Percentiles rank a stretch among this genome's conserved stretches.
Conservation (phyloP, 2,888 invertebrate species). For the Gonocerus acuteangulatus region DNA sequence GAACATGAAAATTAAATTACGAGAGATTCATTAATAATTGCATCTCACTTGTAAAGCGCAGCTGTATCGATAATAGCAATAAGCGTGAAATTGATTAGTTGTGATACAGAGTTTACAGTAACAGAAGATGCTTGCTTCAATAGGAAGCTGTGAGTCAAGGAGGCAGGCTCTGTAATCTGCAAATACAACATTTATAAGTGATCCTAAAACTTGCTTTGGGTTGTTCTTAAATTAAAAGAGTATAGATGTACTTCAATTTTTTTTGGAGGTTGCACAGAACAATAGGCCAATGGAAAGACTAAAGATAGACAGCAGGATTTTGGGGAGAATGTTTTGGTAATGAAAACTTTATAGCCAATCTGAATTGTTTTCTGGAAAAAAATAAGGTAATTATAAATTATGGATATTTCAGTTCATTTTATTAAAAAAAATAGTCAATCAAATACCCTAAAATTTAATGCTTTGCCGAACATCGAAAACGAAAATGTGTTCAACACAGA, state of each 20-base stretch:
- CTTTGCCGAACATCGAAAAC: no score
- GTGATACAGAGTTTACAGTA: slow-evolving; percentile 51
- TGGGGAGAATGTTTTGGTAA: no score
- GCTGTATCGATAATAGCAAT: slow-evolving; percentile 52
- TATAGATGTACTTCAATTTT: background rate
- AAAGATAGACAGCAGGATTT: background rate
- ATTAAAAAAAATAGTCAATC: no score
- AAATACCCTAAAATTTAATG: no score
- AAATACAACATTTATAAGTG: background rate
- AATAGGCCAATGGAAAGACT: background rate
- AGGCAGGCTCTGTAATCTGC: slow-evolving; percentile 8
- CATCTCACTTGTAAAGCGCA: slow-evolving; percentile 44
- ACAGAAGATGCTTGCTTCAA: slow-evolving; percentile 51
- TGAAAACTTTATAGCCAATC: no score
- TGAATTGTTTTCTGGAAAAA: no score
- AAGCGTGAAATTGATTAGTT: slow-evolving; percentile 49
- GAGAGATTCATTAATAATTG: background rate
- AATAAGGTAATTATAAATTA: no score
- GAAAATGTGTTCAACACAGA: no score
- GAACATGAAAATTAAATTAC: background rate
- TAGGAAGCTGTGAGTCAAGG: slow-evolving; percentile 48
- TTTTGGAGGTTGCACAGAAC: background rate
- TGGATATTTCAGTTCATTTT: no score
- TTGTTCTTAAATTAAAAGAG: no score
- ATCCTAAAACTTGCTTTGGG: no score